Evolutionary conservation across 2,888 invertebrate species (phyloP).

Genomic region (Gonocerus acuteangulatus): DNA sequence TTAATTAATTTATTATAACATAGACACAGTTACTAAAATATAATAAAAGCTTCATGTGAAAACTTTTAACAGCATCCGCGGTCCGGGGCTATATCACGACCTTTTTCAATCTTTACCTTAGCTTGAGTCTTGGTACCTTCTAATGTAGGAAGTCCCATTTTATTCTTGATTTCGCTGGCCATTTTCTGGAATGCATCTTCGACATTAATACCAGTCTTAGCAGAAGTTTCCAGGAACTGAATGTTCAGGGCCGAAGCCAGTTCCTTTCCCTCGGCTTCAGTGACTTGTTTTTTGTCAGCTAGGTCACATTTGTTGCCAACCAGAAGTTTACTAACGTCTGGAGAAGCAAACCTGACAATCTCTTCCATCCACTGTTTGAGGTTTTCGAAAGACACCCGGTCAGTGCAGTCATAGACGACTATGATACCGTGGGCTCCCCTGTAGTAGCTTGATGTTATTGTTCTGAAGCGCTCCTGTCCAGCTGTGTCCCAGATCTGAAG

Average conservation of each 20-base stretch:
- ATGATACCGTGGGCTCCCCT: slow-evolving; percentile 33
- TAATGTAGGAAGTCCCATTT: background rate
- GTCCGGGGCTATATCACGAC: background rate
- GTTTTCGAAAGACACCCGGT: slow-evolving; percentile 27
- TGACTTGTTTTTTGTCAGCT: slow-evolving; percentile 19
- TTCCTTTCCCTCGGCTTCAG: slow-evolving; percentile 7
- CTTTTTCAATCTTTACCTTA: slow-evolving; percentile 3
- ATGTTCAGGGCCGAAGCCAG: slow-evolving; percentile 22
- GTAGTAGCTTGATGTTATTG: slow-evolving; percentile 33
- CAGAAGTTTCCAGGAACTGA: slow-evolving; percentile 32
- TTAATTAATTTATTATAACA: too few species aligned
- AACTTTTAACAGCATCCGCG: slow-evolving; percentile 7
- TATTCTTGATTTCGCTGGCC: slow-evolving; percentile 29
- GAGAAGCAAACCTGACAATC: slow-evolving; percentile 27
- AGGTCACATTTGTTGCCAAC: slow-evolving; percentile 32
- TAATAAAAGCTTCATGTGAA: too few species aligned
- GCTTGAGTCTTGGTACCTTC: slow-evolving; percentile 1
- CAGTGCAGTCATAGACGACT: slow-evolving; percentile 32
- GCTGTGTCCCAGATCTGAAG: slow-evolving; percentile 34
- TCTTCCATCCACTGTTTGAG: slow-evolving; percentile 32
- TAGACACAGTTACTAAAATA: too few species aligned
- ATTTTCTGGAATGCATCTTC: slow-evolving; percentile 31
- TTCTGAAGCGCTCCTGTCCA: slow-evolving; percentile 31
- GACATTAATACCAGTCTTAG: slow-evolving; percentile 29
- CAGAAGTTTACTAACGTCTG: slow-evolving; percentile 28